Evolutionary conservation across 1,140 invertebrate genomes (phyloP), one percentile per base, ranked within the genome.

Genomic region (Periplaneta americana): DNA sequence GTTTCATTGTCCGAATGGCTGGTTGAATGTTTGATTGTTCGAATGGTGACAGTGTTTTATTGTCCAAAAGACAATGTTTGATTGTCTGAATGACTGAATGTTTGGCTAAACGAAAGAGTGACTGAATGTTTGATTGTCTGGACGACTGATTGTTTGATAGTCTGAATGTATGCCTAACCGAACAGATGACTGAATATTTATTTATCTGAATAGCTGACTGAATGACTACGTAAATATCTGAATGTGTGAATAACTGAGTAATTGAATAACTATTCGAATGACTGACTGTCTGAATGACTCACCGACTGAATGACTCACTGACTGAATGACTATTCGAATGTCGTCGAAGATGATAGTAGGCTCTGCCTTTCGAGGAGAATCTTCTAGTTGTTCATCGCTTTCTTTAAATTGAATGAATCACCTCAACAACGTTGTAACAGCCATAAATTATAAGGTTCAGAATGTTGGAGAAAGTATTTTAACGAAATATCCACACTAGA

Each of bases 261-360:
- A 17, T 17, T 75, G 75, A 28, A 13, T 75, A 31, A 13, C 13
- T 75, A 31, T 13, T 15, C 31, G 75, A 13, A 75, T 75, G 75
- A 57, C 75, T 75, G 32, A 17, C 22, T 75, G 75, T 15, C 22
- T 75, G 75, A 75, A 11, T 75, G 75, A 17, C 22, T 75, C 13
- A 34, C 78, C 22, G 22, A 37, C 86, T 87, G 39, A 57, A 11
- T 57, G 39, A 15, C 39, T 57, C 13, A 57, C 39, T 57, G 39
- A 57, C 39, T 57, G 39, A 15, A 57, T 57, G 39, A 57, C 39
- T 57, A 22, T 57, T n/a, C 22, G 39, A 57, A 11, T 57, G 39
- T 57, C 39, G 11, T 11, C 11, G 13, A 15, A 22, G 11, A 57
- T 57, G 39, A 57, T n/a, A 15, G 39, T 57, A 57, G 11, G 39